Evolutionary conservation across 1,140 invertebrate genomes (phyloP), one percentile per base, ranked within the genome.

Genomic region (Drosophila tristis): DNA sequence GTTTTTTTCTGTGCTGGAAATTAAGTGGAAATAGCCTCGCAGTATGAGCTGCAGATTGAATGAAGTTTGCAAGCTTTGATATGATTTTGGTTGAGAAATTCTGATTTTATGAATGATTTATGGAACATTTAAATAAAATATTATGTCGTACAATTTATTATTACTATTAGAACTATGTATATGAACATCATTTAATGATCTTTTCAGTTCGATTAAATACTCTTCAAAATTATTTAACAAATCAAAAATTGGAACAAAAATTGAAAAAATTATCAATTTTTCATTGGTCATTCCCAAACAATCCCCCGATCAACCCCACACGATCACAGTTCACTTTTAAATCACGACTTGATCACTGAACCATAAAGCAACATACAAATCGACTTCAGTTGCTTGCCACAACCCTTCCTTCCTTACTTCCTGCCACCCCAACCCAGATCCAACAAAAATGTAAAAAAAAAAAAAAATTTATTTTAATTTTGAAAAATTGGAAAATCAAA

Each of bases 351-450:
- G 63, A 68, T n/a, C 15, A 42, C 8, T 56, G 49, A 66, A 35
- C 44, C 65, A 70, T 71, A 45, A 29, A 70, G 67, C 67, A 70
- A 70, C 66, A 68, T 3, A 2, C 35, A 5, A 68, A 48, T 67
- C 50, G 63, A 67, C 63, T 67, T 48, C 48, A 67, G 66, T 68
- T 68, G 66, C 66, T 64, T 15, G 48, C 16, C 64, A 68, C 51
- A 15, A 26, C 64, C 47, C 4, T 26, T 20, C 49, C 63, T 9
- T 16, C 16, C 16, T 16, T 16, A 0, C 16, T 16, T 3, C 51
- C 20, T 23, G 7, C 2, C 31, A 11, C 3, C 26, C 26, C 8
- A 9, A 0, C 15, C 59, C 5, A 9, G 13, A 15, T 25, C 31
- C 0, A 8, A 29, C 11, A 35, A 61, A 16, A 39, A 13, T 63